These are phyloP conservation scores for Eilema depressum DNA, from an alignment of 2,888 invertebrate genomes.

Conservation along the genomic window DNA sequence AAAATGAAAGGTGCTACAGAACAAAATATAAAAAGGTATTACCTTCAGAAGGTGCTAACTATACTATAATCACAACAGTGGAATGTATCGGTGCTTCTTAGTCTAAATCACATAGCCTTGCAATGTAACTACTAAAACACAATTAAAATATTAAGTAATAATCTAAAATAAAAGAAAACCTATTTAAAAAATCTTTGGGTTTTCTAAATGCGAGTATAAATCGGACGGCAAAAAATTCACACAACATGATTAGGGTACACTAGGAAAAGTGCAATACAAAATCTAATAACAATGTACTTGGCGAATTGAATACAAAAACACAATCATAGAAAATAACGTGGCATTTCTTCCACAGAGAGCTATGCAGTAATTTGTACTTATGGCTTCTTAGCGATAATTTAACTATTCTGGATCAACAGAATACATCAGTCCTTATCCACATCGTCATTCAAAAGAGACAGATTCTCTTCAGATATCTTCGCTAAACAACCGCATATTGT, in stretches of 20 bases:
- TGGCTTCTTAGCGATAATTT: conserved; percentile 44
- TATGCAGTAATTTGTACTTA: conserved; percentile 52
- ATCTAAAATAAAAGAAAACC: conserved; percentile 60
- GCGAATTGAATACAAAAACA: conserved; percentile 34
- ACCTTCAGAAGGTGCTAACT: conserved; percentile 66
- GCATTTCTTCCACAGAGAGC: conserved; percentile 4
- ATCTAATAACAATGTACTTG: conserved; percentile 42
- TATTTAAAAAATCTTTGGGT: conserved; percentile 75
- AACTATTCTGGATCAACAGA: conserved; percentile 52
- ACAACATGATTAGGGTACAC: conserved; percentile 41
- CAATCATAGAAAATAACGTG: conserved; percentile 11
- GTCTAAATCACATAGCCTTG: conserved; percentile 83
- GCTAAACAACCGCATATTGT: conserved; percentile 68
- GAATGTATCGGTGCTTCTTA: conserved; percentile 82
- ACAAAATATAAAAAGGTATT: conserved; percentile 37
- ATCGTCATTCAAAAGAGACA: conserved; percentile 71
- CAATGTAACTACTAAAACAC: conserved; percentile 59
- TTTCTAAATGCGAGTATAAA: conserved; percentile 67
- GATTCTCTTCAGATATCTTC: conserved; percentile 81
- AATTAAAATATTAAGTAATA: conserved; percentile 59
- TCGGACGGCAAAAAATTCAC: conserved; percentile 42
- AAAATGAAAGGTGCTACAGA: conserved; percentile 49
- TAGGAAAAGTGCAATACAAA: conserved; percentile 37
- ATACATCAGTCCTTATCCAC: conserved; percentile 54
- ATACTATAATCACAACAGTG: conserved; percentile 82